A percentile compares a stretch with the other conserved stretches of the same genome.
Evolutionary conservation across 1,140 invertebrate species (phyloP).

Genomic region (Homarus americanus): DNA sequence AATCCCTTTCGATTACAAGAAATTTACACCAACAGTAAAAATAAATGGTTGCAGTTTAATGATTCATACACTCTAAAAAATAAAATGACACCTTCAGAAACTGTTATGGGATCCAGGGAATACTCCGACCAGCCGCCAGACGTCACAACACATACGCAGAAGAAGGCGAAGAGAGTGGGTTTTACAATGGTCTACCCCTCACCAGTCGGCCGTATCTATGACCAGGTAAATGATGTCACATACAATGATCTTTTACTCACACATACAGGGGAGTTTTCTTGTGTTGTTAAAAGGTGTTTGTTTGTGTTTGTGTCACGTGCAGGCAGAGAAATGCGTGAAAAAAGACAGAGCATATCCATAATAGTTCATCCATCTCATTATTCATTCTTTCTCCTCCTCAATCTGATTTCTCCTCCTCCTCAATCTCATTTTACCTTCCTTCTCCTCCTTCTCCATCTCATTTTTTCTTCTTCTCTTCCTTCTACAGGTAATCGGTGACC

Average conservation of each 20-base stretch:
- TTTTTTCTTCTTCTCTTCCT: not conserved
- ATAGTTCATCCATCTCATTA: too few relatives aligned
- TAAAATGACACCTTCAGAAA: not conserved
- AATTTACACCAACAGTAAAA: not conserved
- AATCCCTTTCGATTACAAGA: not conserved
- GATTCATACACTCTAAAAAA: not conserved
- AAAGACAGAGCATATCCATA: too few relatives aligned
- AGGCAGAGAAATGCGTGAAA: too few relatives aligned
- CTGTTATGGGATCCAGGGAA: not conserved
- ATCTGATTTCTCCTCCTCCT: too few relatives aligned
- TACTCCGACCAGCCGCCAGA: not conserved
- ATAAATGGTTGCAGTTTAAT: not conserved
- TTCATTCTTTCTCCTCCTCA: too few relatives aligned
- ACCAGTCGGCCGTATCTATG: conserved; percentile 18
- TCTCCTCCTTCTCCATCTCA: not conserved
- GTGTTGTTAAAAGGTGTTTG: too few relatives aligned
- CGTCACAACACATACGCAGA: not conserved
- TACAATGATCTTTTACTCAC: too few relatives aligned
- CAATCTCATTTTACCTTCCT: too few relatives aligned
- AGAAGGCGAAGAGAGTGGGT: not conserved
- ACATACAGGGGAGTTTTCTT: too few relatives aligned
- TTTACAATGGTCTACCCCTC: conserved; percentile 60
- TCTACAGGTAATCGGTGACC: conserved; percentile 38
- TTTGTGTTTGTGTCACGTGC: too few relatives aligned
- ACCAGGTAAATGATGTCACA: conserved; percentile 51